phyloP scores from a whole-genome alignment of 2,888 invertebrate species.

The Mythimna impura region DNA sequence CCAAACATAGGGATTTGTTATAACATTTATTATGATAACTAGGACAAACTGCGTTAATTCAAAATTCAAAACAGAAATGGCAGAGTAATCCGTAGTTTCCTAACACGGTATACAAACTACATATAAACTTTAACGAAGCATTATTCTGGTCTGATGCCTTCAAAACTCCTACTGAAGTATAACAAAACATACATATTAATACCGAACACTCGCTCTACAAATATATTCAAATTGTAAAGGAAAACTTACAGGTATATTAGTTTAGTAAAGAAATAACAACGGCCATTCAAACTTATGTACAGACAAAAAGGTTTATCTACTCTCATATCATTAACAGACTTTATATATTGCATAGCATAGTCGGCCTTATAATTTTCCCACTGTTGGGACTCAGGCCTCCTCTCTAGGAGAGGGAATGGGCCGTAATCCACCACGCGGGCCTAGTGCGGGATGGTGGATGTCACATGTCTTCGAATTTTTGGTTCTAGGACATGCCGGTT shows the following conservation, averaged over 20 bases:
- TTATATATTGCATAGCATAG: too few relatives aligned
- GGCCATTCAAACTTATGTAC: neutral
- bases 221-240: slow-evolving; percentile 34
- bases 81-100: neutral
- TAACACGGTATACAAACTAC: slow-evolving; percentile 3
- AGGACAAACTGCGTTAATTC: neutral
- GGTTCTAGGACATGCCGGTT: too few relatives aligned
- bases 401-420: too few relatives aligned
- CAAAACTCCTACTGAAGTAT: slow-evolving; percentile 23
- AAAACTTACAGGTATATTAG: slow-evolving; percentile 24
- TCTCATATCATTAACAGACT: too few relatives aligned
- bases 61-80: neutral
- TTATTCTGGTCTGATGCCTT: slow-evolving; percentile 29
- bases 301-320: neutral
- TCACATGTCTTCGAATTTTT: too few relatives aligned
- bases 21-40: neutral
- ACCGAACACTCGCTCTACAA: slow-evolving; percentile 21
- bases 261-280: slow-evolving; percentile 31
- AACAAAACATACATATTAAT: slow-evolving; percentile 38
- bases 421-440: too few relatives aligned
- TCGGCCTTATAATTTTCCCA: too few relatives aligned
- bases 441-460: too few relatives aligned
- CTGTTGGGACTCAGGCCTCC: too few relatives aligned
- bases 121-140: slow-evolving; percentile 23
- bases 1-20: too few relatives aligned